Base-by-base conservation (phyloP, 2,797 vertebrate genomes). In the Gallinago nigripennis region DNA sequence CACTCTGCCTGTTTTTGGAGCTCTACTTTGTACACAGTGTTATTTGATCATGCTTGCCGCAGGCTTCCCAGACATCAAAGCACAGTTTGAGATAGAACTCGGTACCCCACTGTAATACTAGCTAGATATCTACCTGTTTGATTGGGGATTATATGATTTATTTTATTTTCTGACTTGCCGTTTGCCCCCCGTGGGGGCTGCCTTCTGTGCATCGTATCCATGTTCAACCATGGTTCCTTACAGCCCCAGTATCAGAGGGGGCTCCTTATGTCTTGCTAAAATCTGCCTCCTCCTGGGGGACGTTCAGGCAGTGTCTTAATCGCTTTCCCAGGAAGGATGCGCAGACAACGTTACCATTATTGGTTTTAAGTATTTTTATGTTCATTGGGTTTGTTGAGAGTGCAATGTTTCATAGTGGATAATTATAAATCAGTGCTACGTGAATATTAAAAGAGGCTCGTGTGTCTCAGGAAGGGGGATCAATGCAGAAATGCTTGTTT, bases 41-140 rank as follows among this genome's bases (percentile, higher is more conserved):
- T 94, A 88, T 95, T 95, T 95, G 95, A 90, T 95, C 92, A n/a
- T 18, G 46, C 71, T 86, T 93, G 93, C 95, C 12, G 5, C 91
- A 81, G 91, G 81, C 80, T 94, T 54, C 82, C 82, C 91, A 81
- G 82, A 80, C 94, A 95, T 89, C 92, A 95, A 91, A 96, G 93
- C 95, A 65, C 78, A 70, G 73, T 94, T 75, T 86, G 89, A 68
- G 86, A 41, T 25, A 43, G 90, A 93, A 12, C 86, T 89, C 12
- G 2, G 70, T 80, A 83, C 86, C 83, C 61, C 78, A 53, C 83
- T 94, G 76, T 45, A 94, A 69, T 27, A 46, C 4, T 30, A 79
- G 85, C 64, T 43, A 50, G 51, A 80, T 64, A 66, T 21, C 78
- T 94, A 86, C 90, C 93, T 82, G 88, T 92, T 84, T 56, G 84